Evolutionary conservation across 2,113 vertebrate genomes (phyloP).

Genomic region (Tenrec ecaudatus): DNA sequence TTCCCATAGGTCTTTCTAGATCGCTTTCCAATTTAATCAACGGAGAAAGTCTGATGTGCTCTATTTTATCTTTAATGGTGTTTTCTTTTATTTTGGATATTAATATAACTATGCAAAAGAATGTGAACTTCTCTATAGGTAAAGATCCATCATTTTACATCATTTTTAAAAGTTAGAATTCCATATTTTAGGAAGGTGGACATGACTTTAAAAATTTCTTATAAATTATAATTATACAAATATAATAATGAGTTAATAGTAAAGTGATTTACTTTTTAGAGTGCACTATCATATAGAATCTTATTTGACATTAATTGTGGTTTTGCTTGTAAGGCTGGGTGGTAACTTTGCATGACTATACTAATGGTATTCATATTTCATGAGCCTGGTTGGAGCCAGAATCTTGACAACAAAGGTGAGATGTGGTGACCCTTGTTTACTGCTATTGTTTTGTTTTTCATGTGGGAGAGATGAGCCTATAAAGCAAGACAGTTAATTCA

Average conservation of each 20-base stretch:
- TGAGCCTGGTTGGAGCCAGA: background rate
- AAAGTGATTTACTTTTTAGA: background rate
- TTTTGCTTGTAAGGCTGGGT: background rate
- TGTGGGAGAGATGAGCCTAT: background rate
- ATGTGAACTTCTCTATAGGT: background rate
- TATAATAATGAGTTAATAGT: background rate
- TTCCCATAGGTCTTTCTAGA: conserved; percentile 76
- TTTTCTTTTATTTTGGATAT: conserved; percentile 43
- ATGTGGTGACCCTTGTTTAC: background rate
- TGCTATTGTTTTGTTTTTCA: background rate
- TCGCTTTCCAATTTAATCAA: conserved; percentile 74
- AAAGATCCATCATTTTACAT: conserved; percentile 14
- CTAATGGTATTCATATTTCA: background rate
- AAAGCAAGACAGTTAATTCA: background rate
- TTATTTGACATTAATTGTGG: background rate
- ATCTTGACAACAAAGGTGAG: background rate
- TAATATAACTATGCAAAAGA: rapidly evolving
- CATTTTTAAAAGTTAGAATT: conserved; percentile 25
- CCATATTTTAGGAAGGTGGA: conserved; percentile 1
- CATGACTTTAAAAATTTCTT: background rate
- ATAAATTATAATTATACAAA: conserved; percentile 17
- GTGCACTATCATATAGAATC: background rate
- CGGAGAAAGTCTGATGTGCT: conserved; percentile 75
- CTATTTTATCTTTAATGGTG: conserved; percentile 53
- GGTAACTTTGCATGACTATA: background rate